Evolutionary conservation across 1,140 invertebrate species (phyloP).

Genomic region (Drosophila azteca): DNA sequence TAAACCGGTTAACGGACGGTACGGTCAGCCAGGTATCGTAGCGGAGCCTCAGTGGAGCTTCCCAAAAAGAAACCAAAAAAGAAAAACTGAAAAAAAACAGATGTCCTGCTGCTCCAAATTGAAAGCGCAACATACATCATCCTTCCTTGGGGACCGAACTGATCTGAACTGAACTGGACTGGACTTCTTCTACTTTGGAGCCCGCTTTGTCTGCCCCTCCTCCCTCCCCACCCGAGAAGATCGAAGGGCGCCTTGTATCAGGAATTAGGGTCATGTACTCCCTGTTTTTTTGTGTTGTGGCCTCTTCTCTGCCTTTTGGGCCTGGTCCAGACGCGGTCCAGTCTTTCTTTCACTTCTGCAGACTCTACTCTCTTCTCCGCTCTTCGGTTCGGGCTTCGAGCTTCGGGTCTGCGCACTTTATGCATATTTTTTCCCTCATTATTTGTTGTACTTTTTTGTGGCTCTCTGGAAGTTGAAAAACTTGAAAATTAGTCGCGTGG

Average conservation of each 20-base stretch:
- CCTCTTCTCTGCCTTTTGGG: not conserved
- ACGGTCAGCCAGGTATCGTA: conserved; percentile 25
- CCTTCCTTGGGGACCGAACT: conserved; percentile 34
- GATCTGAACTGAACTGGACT: too few species aligned
- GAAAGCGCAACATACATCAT: conserved; percentile 83
- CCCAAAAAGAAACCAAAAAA: not conserved
- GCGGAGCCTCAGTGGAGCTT: conserved; percentile 3
- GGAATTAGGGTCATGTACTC: conserved; percentile 83
- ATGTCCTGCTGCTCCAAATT: conserved; percentile 83
- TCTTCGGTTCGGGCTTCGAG: not conserved
- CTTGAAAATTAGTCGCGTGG: conserved; percentile 75
- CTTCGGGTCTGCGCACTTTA: conserved; percentile 19
- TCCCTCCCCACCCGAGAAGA: not conserved
- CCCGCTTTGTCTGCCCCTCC: not conserved
- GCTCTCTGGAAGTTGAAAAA: conserved; percentile 41
- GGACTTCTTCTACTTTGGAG: conserved; percentile 1
- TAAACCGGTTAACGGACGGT: conserved; percentile 63
- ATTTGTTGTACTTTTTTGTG: conserved; percentile 16
- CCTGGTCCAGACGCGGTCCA: conserved; percentile 39
- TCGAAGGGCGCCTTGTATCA: conserved; percentile 54
- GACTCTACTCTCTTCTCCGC: conserved; percentile 5
- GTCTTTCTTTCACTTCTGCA: conserved; percentile 68
- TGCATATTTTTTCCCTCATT: conserved; percentile 46
- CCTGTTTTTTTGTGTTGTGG: too few species aligned
- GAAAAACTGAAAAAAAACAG: conserved; percentile 52